Base-by-base conservation (phyloP, 1,140 invertebrate species). In the Papilio aristodemus region DNA sequence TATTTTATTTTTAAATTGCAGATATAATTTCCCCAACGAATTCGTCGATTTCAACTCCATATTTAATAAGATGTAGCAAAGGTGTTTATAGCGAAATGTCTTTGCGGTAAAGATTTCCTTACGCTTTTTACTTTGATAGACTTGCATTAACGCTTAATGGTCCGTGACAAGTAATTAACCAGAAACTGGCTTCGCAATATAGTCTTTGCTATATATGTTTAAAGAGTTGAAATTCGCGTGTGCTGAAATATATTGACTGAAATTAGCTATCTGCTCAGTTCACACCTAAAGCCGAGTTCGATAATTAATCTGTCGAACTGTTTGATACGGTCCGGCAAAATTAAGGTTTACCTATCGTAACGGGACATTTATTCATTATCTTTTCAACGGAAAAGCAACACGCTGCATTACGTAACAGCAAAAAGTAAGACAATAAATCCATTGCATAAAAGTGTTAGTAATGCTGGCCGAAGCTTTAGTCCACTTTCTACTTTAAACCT, bases 401-500 rank as follows among this genome's bases (percentile, higher is more conserved):
- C 37, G 19, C 11, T 63, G 19, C 19, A 38, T 78, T 78, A 75
- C 70, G 64, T 68, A 76, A 73, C 63, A 50, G 54, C 60, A 69
- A 79, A 77, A 79, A 72, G 70, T 78, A 75, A 79, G 77, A 67
- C 78, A 83, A 68, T 79, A 81, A 77, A 82, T 80, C 74, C 68
- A 75, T 85, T 83, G 72, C 80, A 81, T 84, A 83, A 82, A 89
- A 82, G 74, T 87, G 75, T 78, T 77, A 78, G 70, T 79, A 75
- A 77, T 62, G 64, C 68, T 67, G 76, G 72, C 72, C 71, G 70
- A 25, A 67, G 60, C 22, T 46, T 72, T 69, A 70, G 75, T 75
- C 75, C 67, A 82, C 86, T 90, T 88, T 90, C 85, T 86, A 84
- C 71, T 77, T 66, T 71, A 76, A 74, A 77, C 77, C 78, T 78